A percentile compares a stretch with the other conserved stretches of the same genome.
phyloP scores from a whole-genome alignment of 2,888 invertebrate genomes.

The Platycheirus albimanus region DNA sequence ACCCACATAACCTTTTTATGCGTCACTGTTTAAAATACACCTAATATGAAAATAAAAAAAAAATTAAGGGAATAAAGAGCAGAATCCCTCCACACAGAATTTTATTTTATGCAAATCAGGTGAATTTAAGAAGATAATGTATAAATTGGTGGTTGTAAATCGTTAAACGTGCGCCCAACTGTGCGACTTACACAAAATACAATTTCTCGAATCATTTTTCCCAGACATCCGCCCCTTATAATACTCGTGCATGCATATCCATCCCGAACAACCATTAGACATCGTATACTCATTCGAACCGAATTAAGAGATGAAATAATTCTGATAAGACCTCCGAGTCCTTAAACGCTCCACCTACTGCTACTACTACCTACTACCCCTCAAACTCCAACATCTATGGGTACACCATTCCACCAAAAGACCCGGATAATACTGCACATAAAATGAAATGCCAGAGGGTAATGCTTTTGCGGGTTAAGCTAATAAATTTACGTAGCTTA shows the following conservation, averaged over 20 bases:
- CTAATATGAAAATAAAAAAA: background rate
- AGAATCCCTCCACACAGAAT: too few species aligned
- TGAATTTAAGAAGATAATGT: conserved; percentile 69
- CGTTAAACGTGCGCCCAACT: conserved; percentile 42
- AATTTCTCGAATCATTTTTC: conserved; percentile 55
- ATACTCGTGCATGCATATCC: conserved; percentile 1
- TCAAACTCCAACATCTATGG: background rate
- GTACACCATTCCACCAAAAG: conserved; percentile 3
- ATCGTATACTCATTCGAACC: conserved; percentile 63
- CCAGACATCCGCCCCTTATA: conserved; percentile 37
- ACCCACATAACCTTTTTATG: background rate
- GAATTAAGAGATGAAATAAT: conserved; percentile 74
- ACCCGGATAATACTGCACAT: conserved; percentile 62
- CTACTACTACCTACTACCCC: background rate
- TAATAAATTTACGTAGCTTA: conserved; percentile 69
- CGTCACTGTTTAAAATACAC: background rate
- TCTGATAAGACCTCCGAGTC: conserved; percentile 54
- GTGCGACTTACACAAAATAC: conserved; percentile 46
- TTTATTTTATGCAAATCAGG: conserved; percentile 62
- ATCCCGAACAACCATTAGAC: conserved; percentile 33
- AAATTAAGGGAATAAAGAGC: background rate
- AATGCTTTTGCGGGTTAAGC: conserved; percentile 68
- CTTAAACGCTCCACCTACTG: conserved; percentile 17
- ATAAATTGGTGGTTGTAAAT: conserved; percentile 56
- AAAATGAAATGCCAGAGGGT: conserved; percentile 70